Conservation (phyloP, 1,140 invertebrate genomes). For the Vanessa tameamea region DNA sequence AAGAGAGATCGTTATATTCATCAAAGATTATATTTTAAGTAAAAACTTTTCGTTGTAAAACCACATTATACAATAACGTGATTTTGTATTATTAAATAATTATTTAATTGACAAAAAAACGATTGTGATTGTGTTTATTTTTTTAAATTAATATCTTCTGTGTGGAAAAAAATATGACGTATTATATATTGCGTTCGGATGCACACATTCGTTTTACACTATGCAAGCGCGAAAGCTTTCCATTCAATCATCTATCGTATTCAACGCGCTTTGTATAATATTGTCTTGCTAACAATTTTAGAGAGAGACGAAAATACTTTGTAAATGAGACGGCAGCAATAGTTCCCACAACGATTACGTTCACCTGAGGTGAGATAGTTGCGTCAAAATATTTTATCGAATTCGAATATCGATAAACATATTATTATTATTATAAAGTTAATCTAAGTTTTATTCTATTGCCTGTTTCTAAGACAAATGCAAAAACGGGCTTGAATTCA, state of each 20-base stretch:
- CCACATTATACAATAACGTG: neutral
- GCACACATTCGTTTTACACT: conserved; percentile 12
- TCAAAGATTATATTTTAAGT: neutral
- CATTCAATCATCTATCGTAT: conserved; percentile 50
- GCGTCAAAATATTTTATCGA: conserved; percentile 29
- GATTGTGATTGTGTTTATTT: no score
- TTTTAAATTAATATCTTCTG: no score
- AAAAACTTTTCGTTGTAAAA: neutral
- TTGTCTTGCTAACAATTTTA: conserved; percentile 62
- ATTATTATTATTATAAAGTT: no score
- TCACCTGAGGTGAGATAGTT: conserved; percentile 58
- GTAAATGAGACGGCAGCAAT: conserved; percentile 58
- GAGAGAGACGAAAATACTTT: conserved; percentile 58
- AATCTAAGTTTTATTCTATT: no score
- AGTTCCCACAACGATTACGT: conserved; percentile 78
- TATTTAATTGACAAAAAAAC: no score
- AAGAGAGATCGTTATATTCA: neutral
- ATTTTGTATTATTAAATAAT: neutral
- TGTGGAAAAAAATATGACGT: no score
- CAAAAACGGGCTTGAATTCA: no score
- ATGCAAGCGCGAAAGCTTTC: conserved; percentile 30
- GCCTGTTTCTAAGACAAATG: no score
- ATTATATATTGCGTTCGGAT: conserved; percentile 8
- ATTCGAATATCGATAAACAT: no score
- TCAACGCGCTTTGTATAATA: conserved; percentile 48